phyloP scores from a whole-genome alignment of 2,797 vertebrate species.

The Australoheros facetus region DNA sequence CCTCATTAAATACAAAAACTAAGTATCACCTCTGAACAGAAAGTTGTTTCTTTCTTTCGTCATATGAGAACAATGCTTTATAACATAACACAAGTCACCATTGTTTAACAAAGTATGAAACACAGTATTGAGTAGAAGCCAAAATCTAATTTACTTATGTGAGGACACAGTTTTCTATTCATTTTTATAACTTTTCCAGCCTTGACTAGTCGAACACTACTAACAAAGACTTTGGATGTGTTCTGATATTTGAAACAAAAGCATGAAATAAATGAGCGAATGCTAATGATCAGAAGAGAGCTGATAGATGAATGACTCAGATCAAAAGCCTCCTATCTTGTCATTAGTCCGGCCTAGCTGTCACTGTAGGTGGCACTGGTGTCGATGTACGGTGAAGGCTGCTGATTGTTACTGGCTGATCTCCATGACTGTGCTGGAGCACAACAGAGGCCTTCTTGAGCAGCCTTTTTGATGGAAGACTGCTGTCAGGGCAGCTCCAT shows the following conservation, averaged over 20 bases:
- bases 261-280: not conserved
- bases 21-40: not conserved
- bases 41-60: not conserved
- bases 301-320: constrained; percentile 12
- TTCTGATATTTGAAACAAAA: not conserved
- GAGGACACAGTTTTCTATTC: not conserved
- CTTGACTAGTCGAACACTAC: not conserved
- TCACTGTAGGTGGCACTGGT: constrained; percentile 65
- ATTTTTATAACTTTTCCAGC: not conserved
- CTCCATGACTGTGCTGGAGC: constrained; percentile 65
- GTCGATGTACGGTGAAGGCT: constrained; percentile 55
- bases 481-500: constrained; percentile 66
- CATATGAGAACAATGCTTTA: not conserved
- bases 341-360: constrained; percentile 35
- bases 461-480: constrained; percentile 69
- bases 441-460: constrained; percentile 68
- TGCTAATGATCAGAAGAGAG: constrained; percentile 24
- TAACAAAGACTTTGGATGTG: not conserved
- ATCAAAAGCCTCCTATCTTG: constrained; percentile 45
- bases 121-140: not conserved
- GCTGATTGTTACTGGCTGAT: constrained; percentile 68
- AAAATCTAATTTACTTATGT: not conserved
- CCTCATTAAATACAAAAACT: not conserved
- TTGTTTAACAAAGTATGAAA: not conserved
- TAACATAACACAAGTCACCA: accelerated